Percentiles rank a stretch among this genome's conserved stretches.
Evolutionary conservation across 2,797 vertebrate genomes (phyloP).

Genomic region (Trichosurus vulpecula): DNA sequence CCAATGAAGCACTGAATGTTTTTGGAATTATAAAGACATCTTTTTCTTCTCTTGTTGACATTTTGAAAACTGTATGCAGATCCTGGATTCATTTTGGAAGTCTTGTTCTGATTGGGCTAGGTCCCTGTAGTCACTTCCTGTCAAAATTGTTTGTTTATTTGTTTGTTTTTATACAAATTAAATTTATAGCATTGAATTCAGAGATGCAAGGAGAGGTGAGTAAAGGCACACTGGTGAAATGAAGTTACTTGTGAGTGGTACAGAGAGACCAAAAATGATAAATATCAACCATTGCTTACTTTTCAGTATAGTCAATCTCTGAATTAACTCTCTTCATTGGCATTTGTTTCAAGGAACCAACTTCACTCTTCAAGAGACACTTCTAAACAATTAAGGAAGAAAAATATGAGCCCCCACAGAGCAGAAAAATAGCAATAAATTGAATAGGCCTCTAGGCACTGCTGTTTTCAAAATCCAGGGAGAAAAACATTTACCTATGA

Average conservation of each 20-base stretch:
- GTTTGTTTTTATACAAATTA: no score
- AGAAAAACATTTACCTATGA: slow-evolving; percentile 51
- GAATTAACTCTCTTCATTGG: slow-evolving; percentile 55
- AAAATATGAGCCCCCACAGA: slow-evolving; percentile 44
- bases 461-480: slow-evolving; percentile 53
- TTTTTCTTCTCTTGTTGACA: no score
- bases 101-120: no score
- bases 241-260: background rate
- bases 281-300: slow-evolving; percentile 48
- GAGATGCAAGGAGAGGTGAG: background rate
- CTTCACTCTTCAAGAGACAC: slow-evolving; percentile 28
- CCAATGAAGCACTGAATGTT: no score
- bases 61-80: no score
- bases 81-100: no score
- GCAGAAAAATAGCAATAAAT: slow-evolving; percentile 44
- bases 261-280: background rate
- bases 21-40: no score
- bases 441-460: slow-evolving; percentile 49
- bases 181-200: background rate
- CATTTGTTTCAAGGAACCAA: background rate
- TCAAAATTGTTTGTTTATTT: no score
- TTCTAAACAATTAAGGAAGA: slow-evolving; percentile 56
- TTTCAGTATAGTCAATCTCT: slow-evolving; percentile 53
- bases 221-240: slow-evolving; percentile 10
- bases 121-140: no score